phyloP scores from a whole-genome alignment of 2,113 vertebrate genomes.

The Pongo pygmaeus region DNA sequence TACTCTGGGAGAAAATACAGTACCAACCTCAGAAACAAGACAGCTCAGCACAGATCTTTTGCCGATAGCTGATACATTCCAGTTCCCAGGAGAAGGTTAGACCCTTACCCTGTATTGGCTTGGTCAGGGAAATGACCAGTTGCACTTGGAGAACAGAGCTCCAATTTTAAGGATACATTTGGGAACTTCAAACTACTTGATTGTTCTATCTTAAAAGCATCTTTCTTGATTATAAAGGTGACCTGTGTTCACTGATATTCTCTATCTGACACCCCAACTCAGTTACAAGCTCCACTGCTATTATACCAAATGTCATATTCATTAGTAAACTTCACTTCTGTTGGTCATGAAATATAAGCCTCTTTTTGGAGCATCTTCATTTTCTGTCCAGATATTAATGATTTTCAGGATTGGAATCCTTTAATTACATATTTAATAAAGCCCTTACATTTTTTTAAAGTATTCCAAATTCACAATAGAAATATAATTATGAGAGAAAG shows the following conservation, averaged over 20 bases:
- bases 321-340: background rate
- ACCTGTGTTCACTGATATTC: background rate
- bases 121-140: background rate
- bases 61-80: background rate
- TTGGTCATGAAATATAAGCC: background rate
- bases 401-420: conserved; percentile 36
- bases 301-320: background rate
- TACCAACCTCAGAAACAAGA: conserved; percentile 1
- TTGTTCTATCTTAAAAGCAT: conserved; percentile 30
- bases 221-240: conserved; percentile 21
- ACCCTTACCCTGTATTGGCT: background rate
- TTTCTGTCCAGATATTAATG: conserved; percentile 37
- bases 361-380: conserved; percentile 19
- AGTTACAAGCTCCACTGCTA: background rate
- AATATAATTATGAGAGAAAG: conserved; percentile 22
- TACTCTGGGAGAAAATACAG: background rate
- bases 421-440: background rate
- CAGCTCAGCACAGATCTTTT: background rate
- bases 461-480: conserved; percentile 31
- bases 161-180: background rate
- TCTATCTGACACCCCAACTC: background rate
- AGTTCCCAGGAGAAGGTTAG: background rate
- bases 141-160: background rate
- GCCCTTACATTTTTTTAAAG: background rate
- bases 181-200: conserved; percentile 41